These are phyloP conservation scores for Sympetrum striolatum DNA, from an alignment of 2,888 invertebrate species.

Conservation along the genomic window DNA sequence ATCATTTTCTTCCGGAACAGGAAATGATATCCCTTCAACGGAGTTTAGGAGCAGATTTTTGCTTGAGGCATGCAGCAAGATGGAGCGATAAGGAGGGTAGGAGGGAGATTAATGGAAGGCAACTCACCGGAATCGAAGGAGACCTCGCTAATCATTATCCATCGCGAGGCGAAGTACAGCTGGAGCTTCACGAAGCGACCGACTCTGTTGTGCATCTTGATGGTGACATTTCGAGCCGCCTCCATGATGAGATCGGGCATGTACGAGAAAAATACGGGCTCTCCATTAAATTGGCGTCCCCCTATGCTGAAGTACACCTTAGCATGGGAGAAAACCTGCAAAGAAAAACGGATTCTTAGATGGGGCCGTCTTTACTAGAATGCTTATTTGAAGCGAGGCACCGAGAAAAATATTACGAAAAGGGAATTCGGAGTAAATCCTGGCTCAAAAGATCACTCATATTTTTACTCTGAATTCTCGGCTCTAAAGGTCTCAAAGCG, in stretches of 20 bases:
- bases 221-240: constrained; percentile 80
- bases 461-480: too few species aligned
- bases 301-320: constrained; percentile 78
- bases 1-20: too few species aligned
- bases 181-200: constrained; percentile 78
- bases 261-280: constrained; percentile 77
- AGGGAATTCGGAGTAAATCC: too few species aligned
- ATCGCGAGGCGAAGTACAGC: constrained; percentile 79
- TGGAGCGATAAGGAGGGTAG: too few species aligned
- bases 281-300: constrained; percentile 71
- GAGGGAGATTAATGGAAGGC: not conserved
- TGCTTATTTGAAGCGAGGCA: not conserved
- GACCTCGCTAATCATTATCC: constrained; percentile 88
- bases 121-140: constrained; percentile 78
- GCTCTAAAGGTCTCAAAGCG: too few species aligned
- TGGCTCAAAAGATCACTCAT: too few species aligned
- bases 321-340: constrained; percentile 78
- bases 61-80: too few species aligned
- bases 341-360: constrained; percentile 7
- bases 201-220: constrained; percentile 77
- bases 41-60: too few species aligned
- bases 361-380: not conserved
- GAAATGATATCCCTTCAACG: too few species aligned
- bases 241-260: constrained; percentile 78
- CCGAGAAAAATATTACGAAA: not conserved